Evolutionary conservation across 2,113 vertebrate species (phyloP).

Genomic region (Alethe castanea): DNA sequence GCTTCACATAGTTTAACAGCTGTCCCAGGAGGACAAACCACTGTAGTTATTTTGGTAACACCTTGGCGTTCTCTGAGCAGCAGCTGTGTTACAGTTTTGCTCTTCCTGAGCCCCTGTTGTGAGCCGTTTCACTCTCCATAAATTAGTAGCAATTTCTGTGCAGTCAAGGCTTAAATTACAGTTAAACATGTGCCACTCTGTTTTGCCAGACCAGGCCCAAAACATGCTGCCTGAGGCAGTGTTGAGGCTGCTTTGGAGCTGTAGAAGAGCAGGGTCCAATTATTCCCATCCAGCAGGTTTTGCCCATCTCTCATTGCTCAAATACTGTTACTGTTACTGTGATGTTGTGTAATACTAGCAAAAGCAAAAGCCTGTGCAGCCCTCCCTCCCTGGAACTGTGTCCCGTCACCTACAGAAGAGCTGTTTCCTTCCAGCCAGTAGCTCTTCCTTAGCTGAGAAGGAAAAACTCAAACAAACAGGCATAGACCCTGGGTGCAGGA

Average conservation of each 20-base stretch:
- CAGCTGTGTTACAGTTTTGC: background rate
- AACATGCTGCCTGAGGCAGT: background rate
- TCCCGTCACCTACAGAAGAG: background rate
- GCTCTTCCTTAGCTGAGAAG: background rate
- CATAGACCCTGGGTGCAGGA: rapidly evolving
- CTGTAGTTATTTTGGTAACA: background rate
- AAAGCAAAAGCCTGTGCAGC: background rate
- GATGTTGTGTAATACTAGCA: background rate
- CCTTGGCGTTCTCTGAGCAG: background rate
- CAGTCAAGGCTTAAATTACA: background rate
- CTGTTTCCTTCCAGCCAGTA: background rate
- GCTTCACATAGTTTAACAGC: background rate
- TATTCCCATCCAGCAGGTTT: background rate
- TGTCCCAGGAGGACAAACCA: background rate
- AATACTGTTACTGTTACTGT: background rate
- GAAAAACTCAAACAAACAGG: rapidly evolving
- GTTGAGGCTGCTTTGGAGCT: background rate
- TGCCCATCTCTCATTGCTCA: background rate
- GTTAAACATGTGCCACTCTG: background rate
- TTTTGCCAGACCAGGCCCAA: background rate
- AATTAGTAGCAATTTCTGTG: slow-evolving; percentile 4
- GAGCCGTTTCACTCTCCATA: background rate
- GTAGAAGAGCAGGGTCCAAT: background rate
- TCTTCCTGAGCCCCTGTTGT: background rate
- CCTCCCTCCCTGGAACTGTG: background rate